A percentile compares a stretch with the other conserved stretches of the same genome.
phyloP scores from a whole-genome alignment of 1,140 invertebrate species.

The Goniozus legneri region DNA sequence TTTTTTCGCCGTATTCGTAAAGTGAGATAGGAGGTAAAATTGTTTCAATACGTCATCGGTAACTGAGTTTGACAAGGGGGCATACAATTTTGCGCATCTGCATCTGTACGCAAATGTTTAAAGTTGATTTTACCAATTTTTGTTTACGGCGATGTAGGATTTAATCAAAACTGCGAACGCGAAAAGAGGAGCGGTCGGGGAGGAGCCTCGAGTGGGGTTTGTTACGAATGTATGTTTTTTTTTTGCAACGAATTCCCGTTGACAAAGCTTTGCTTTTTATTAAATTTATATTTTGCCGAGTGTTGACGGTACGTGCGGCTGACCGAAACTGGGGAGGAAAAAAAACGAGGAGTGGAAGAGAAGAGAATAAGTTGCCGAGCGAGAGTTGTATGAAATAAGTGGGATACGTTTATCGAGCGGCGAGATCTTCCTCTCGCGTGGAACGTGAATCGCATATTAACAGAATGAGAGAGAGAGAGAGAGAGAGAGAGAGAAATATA shows the following conservation, averaged over 20 bases:
- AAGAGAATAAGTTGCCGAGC: too few relatives aligned
- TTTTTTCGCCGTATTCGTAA: neutral
- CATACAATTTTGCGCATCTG: slow-evolving; percentile 19
- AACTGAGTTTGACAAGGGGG: too few relatives aligned
- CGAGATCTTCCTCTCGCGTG: too few relatives aligned
- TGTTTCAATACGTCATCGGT: slow-evolving; percentile 9
- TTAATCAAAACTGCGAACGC: slow-evolving; percentile 15
- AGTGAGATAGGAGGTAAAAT: neutral
- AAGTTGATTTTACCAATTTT: slow-evolving; percentile 7
- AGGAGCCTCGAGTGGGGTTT: neutral
- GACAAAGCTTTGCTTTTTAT: slow-evolving; percentile 16
- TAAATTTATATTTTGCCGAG: slow-evolving; percentile 25
- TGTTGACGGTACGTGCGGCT: slow-evolving; percentile 9
- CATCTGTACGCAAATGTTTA: slow-evolving; percentile 23
- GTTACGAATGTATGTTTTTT: slow-evolving; percentile 1
- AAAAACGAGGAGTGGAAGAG: slow-evolving; percentile 3
- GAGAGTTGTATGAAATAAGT: too few relatives aligned
- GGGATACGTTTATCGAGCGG: too few relatives aligned
- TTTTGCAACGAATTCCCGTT: slow-evolving; percentile 19
- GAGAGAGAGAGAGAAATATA: too few relatives aligned
- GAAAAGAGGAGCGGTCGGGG: slow-evolving; percentile 12
- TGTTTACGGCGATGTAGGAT: slow-evolving; percentile 22
- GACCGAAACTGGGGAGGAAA: too few relatives aligned
- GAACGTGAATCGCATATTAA: neutral
- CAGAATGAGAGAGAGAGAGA: neutral